A percentile compares a stretch with the other conserved stretches of the same genome.
These are phyloP conservation scores for Eristalis tenax DNA, from an alignment of 2,888 invertebrate species.

Conservation along the genomic window DNA sequence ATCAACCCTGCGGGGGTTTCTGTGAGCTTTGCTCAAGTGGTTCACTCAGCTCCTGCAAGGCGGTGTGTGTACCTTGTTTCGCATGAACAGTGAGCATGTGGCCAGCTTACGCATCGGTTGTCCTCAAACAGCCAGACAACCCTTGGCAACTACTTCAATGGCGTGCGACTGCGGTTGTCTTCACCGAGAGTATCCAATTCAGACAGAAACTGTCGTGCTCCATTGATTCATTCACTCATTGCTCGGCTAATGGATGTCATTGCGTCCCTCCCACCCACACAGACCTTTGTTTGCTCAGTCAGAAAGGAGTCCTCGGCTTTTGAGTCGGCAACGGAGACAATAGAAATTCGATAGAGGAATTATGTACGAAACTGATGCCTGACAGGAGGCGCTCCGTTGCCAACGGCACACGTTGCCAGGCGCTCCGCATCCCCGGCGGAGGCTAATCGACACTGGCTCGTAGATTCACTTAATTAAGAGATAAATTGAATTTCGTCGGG, in stretches of 20 bases:
- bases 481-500: constrained; percentile 28
- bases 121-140: background rate
- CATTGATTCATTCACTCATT: constrained; percentile 44
- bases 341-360: constrained; percentile 1
- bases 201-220: constrained; percentile 23
- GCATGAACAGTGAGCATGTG: background rate
- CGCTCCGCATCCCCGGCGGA: background rate
- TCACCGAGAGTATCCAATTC: constrained; percentile 25
- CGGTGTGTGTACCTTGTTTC: background rate
- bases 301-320: background rate
- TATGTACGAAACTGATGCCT: background rate
- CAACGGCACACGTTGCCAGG: background rate
- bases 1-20: background rate
- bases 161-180: background rate
- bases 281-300: too few species aligned
- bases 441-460: background rate
- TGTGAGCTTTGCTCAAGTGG: background rate
- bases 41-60: background rate
- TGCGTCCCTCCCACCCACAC: background rate
- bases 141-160: background rate
- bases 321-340: background rate
- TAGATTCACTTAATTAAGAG: constrained; percentile 29
- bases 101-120: background rate
- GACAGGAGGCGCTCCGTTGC: background rate
- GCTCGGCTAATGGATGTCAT: constrained; percentile 30